Percentiles rank a stretch among this genome's conserved stretches.
phyloP scores from a whole-genome alignment of 1,140 invertebrate species.

The Drosophila oshimai region DNA sequence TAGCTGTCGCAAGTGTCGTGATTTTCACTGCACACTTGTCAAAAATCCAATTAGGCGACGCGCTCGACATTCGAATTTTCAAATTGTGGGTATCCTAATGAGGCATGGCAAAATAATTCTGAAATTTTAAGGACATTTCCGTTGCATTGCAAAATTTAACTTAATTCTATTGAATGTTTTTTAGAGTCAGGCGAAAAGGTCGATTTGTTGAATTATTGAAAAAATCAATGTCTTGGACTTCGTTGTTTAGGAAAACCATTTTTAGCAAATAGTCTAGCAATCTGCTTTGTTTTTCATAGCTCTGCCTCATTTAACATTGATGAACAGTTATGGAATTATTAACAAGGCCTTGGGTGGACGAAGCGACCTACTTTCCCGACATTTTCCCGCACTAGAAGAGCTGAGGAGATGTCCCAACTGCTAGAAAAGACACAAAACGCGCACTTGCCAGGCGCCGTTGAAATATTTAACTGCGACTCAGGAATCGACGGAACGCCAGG shows the following conservation, averaged over 20 bases:
- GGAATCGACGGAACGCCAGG: conserved; percentile 45
- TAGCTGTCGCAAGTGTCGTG: conserved; percentile 28
- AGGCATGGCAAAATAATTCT: background rate
- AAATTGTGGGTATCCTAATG: conserved; percentile 40
- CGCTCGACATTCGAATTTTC: conserved; percentile 40
- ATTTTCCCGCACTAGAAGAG: conserved; percentile 1
- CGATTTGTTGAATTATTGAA: too few species aligned
- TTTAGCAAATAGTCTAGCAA: background rate
- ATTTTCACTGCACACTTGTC: conserved; percentile 31
- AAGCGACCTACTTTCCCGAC: conserved; percentile 32
- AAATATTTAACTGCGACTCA: conserved; percentile 49
- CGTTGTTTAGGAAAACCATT: too few species aligned
- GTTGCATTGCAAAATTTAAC: too few species aligned
- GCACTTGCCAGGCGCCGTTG: conserved; percentile 47
- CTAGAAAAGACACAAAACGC: conserved; percentile 48
- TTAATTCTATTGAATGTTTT: too few species aligned
- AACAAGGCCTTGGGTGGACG: background rate
- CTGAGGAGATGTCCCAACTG: conserved; percentile 19
- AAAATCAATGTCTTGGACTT: too few species aligned
- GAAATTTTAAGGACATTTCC: background rate
- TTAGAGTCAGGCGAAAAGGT: too few species aligned
- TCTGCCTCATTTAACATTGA: conserved; percentile 24
- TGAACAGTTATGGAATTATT: conserved; percentile 47
- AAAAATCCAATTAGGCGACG: conserved; percentile 70
- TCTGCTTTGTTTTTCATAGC: conserved; percentile 5